These are phyloP conservation scores for Polypedilum pembai DNA, from an alignment of 1,140 invertebrate species.

Conservation along the genomic window DNA sequence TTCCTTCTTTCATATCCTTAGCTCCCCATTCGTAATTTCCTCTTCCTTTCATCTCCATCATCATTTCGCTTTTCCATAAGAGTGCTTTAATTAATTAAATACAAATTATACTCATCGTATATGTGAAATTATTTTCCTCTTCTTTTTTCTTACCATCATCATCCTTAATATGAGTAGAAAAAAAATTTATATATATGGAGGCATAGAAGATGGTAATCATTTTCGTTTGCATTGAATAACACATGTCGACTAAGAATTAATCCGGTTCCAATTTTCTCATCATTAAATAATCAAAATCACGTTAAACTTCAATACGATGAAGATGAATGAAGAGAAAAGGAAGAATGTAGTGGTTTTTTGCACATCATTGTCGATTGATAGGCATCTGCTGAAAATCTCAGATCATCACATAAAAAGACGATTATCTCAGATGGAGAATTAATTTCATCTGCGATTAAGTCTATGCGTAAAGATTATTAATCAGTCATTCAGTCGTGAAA, in stretches of 20 bases:
- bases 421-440: background rate
- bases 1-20: background rate
- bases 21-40: background rate
- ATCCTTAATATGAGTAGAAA: background rate
- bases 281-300: slow-evolving; percentile 18
- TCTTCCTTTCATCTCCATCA: background rate
- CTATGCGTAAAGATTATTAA: background rate
- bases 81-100: slow-evolving; percentile 25
- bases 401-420: background rate
- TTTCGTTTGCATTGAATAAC: background rate
- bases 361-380: background rate
- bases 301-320: background rate
- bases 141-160: background rate
- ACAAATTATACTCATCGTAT: background rate
- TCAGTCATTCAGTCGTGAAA: background rate
- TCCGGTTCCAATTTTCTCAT: background rate
- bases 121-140: background rate
- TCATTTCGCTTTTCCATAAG: background rate
- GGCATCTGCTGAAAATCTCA: background rate
- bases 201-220: background rate
- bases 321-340: background rate
- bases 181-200: background rate
- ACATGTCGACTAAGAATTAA: slow-evolving; percentile 11
- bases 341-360: background rate
- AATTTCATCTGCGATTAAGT: slow-evolving; percentile 23